phyloP scores from a whole-genome alignment of 2,113 vertebrate species.

The Coryphaenoides rupestris region DNA sequence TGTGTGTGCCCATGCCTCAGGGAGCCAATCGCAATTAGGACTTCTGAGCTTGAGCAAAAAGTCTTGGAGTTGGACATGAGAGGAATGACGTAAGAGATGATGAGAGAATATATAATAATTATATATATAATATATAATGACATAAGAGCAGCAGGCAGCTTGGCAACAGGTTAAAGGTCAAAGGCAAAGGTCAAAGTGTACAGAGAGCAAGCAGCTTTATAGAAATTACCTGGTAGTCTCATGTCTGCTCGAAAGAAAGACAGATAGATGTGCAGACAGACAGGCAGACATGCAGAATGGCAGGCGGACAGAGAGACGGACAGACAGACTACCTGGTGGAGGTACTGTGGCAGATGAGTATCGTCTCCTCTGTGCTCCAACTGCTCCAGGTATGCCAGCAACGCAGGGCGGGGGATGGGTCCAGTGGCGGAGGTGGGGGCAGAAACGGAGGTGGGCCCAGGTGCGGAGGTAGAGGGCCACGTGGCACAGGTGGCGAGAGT shows the following conservation, averaged over 20 bases:
- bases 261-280: not conserved
- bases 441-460: slow-evolving; percentile 10
- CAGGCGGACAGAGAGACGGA: slow-evolving; percentile 4
- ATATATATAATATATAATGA: too few relatives aligned
- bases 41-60: slow-evolving; percentile 22
- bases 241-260: slow-evolving; percentile 5
- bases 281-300: not conserved
- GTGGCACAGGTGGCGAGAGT: slow-evolving; percentile 23
- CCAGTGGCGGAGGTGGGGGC: slow-evolving; percentile 31
- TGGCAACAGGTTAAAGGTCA: too few relatives aligned
- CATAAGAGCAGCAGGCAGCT: not conserved
- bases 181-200: not conserved
- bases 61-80: slow-evolving; percentile 1
- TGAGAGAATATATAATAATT: too few relatives aligned
- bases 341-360: slow-evolving; percentile 62
- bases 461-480: slow-evolving; percentile 15
- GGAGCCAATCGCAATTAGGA: slow-evolving; percentile 29
- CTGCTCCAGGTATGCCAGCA: slow-evolving; percentile 49
- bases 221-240: not conserved
- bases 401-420: slow-evolving; percentile 13
- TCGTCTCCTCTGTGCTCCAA: slow-evolving; percentile 64
- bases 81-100: slow-evolving; percentile 1
- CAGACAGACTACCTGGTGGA: slow-evolving; percentile 68
- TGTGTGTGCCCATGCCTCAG: slow-evolving; percentile 23
- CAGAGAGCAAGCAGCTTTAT: not conserved